A percentile compares a stretch with the other conserved stretches of the same genome.
Evolutionary conservation across 2,888 invertebrate genomes (phyloP).

Genomic region (Antheraea yamamai): DNA sequence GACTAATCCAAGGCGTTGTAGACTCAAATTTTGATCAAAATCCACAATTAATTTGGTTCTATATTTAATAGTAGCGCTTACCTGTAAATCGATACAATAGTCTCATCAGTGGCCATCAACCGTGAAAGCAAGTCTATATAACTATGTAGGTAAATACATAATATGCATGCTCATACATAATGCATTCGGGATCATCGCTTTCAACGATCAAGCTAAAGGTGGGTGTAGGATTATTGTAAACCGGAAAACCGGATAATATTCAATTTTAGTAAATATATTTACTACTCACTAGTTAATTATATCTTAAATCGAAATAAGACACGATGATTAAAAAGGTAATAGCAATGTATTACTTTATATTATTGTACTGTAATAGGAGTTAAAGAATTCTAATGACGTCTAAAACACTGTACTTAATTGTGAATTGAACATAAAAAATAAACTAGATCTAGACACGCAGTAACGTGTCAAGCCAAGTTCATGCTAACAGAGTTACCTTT

Average conservation of each 20-base stretch:
- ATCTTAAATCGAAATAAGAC: no score
- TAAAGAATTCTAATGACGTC: no score
- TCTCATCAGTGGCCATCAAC: slow-evolving; percentile 1
- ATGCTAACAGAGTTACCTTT: no score
- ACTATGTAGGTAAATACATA: slow-evolving; percentile 17
- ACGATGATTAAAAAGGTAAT: no score
- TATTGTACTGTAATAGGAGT: no score
- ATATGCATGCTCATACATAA: slow-evolving; percentile 67
- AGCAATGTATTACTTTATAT: no score
- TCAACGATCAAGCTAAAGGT: slow-evolving; percentile 46
- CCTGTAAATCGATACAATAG: slow-evolving; percentile 10
- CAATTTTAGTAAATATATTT: background rate
- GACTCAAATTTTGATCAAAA: background rate
- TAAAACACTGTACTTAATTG: no score
- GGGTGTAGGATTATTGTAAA: slow-evolving; percentile 22
- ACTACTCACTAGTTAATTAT: background rate
- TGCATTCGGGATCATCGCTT: slow-evolving; percentile 63
- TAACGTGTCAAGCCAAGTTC: no score
- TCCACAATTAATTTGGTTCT: background rate
- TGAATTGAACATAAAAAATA: no score
- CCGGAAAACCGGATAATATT: background rate
- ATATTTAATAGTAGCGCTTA: background rate
- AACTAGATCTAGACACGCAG: no score
- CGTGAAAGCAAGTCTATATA: slow-evolving; percentile 7
- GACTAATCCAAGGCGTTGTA: background rate